A percentile compares a stretch with the other conserved stretches of the same genome.
phyloP scores from a whole-genome alignment of 2,113 vertebrate species.

The Salvelinus alpinus region DNA sequence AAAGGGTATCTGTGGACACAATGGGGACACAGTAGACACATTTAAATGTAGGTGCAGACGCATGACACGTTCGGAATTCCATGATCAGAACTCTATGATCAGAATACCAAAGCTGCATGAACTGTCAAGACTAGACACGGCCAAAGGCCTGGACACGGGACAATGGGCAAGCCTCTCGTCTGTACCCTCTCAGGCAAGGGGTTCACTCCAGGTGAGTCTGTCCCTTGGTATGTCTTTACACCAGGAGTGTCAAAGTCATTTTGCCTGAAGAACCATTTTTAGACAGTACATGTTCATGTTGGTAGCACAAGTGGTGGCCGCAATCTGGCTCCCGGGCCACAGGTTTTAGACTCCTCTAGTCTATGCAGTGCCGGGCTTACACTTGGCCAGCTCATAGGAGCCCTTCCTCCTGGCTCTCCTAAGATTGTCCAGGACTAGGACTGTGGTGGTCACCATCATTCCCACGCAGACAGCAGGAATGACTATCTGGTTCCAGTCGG shows the following conservation, averaged over 20 bases:
- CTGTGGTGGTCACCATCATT: constrained; percentile 19
- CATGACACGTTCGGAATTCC: too few relatives aligned
- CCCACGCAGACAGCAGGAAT: constrained; percentile 32
- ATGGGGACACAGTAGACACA: too few relatives aligned
- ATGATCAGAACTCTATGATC: too few relatives aligned
- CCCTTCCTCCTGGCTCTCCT: constrained; percentile 66
- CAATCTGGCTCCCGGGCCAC: background rate
- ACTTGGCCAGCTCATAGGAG: constrained; percentile 65
- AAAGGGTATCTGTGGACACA: too few relatives aligned
- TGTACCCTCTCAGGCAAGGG: background rate
- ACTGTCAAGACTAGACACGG: too few relatives aligned
- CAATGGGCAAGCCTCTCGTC: background rate
- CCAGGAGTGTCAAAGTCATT: background rate
- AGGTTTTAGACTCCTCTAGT: background rate
- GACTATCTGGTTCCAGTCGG: constrained; percentile 30
- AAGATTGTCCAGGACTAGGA: constrained; percentile 51
- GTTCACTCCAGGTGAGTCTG: background rate
- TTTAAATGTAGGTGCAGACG: too few relatives aligned
- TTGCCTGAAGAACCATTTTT: background rate
- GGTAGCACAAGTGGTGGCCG: background rate
- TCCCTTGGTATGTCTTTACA: background rate
- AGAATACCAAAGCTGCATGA: too few relatives aligned
- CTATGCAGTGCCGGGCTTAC: constrained; percentile 22
- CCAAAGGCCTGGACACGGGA: background rate
- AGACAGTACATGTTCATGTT: background rate